Evolutionary conservation across 2,797 vertebrate genomes (phyloP), one percentile per base, ranked within the genome.

Genomic region (Alfaro cultratus): DNA sequence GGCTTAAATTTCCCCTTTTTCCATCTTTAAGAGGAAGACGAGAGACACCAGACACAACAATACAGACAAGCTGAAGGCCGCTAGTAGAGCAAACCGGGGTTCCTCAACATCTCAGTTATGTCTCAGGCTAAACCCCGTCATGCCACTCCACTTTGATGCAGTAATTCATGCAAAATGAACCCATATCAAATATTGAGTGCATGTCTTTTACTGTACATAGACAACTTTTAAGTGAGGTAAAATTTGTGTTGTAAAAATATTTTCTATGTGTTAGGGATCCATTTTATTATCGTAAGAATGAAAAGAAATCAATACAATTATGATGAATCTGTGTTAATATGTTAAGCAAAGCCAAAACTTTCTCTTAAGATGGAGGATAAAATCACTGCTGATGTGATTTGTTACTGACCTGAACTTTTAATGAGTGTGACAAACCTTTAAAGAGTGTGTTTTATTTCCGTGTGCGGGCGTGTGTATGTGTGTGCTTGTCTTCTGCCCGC

Each of bases 321-420:
- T 18, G 36, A 39, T 39, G 36, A 26, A 26, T 26, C 36, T 68
- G 21, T 26, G 36, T 70, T 23, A 39, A 26, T 5, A 26, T 5
- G 64, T 68, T 43, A 70, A 43, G 67, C 67, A 43, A 70, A 70
- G 11, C 23, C 23, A 70, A 70, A 43, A 70, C 4, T 43, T 41
- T 41, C 10, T 12, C 26, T 70, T 43, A 70, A 43, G 39, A 70
- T 70, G 4, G 43, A 3, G 67, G 2, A n/a, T 43, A 70, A 43
- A 7, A 43, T 64, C 67, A 13, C 39, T n/a, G 39, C 67, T 43
- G 67, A 43, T 70, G 67, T n/a, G 39, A 43, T 39, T 39, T 53
- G 74, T 80, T 75, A n/a, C 70, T 83, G 73, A 80, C 70, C 46
- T 81, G 67, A 36, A 73, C 74, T 80, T 86, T 84, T 85, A 87